phyloP scores from a whole-genome alignment of 2,888 invertebrate genomes.

The Trichacis sp. region DNA sequence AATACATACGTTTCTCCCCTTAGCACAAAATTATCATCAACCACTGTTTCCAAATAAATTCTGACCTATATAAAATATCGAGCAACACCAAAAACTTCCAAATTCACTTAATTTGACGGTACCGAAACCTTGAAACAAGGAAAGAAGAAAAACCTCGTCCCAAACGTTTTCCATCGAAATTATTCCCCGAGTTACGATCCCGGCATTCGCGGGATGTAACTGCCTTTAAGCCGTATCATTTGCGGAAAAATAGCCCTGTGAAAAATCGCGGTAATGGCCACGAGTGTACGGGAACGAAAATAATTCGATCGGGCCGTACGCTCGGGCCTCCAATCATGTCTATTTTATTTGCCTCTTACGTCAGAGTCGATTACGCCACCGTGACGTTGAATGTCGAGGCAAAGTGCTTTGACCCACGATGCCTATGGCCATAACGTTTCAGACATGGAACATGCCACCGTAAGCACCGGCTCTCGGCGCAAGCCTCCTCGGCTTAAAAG shows the following conservation, averaged over 20 bases:
- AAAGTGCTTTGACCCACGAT: slow-evolving; percentile 44
- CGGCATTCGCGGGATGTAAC: not conserved
- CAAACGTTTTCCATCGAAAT: not conserved
- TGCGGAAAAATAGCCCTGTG: not conserved
- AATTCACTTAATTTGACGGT: too few species aligned
- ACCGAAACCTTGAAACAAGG: too few species aligned
- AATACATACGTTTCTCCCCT: too few species aligned
- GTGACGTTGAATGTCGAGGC: slow-evolving; percentile 39
- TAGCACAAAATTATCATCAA: too few species aligned
- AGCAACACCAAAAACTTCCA: too few species aligned
- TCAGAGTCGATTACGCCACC: slow-evolving; percentile 44
- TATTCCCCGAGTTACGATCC: not conserved
- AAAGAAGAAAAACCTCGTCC: too few species aligned
- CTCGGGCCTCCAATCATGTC: slow-evolving; percentile 28
- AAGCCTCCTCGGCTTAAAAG: slow-evolving; percentile 45
- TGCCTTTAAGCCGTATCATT: not conserved
- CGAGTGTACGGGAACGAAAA: slow-evolving; percentile 30
- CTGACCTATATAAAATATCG: too few species aligned
- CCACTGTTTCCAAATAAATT: too few species aligned
- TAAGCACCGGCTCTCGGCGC: slow-evolving; percentile 21
- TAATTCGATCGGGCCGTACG: slow-evolving; percentile 39
- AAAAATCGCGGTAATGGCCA: slow-evolving; percentile 8
- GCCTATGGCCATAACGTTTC: slow-evolving; percentile 45
- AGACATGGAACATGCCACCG: slow-evolving; percentile 34
- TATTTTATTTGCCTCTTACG: slow-evolving; percentile 39